These are phyloP conservation scores for Cosmia trapezina DNA, from an alignment of 2,888 invertebrate species.

Conservation along the genomic window DNA sequence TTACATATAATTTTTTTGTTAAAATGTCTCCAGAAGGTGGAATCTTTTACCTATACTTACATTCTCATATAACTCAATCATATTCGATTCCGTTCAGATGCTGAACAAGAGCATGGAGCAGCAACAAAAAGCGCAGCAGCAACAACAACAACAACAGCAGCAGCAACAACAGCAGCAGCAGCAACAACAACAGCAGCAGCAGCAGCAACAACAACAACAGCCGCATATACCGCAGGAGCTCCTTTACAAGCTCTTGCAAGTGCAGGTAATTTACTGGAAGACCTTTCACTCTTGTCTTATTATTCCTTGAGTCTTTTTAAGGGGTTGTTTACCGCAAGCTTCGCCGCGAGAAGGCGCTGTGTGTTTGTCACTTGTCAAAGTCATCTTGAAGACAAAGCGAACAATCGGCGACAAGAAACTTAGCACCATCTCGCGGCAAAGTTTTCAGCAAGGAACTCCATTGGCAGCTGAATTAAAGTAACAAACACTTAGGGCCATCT, in stretches of 20 bases:
- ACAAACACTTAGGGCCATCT: too few relatives aligned
- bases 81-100: slow-evolving; percentile 83
- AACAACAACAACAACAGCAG: slow-evolving; percentile 91
- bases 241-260: slow-evolving; percentile 90
- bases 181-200: slow-evolving; percentile 90
- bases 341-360: too few relatives aligned
- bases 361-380: too few relatives aligned
- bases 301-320: too few relatives aligned
- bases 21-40: not conserved
- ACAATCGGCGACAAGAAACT: too few relatives aligned
- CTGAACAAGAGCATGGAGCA: slow-evolving; percentile 90
- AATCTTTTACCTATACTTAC: not conserved
- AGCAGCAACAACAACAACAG: slow-evolving; percentile 92
- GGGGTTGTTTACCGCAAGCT: too few relatives aligned
- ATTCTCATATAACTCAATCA: not conserved
- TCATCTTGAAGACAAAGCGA: too few relatives aligned
- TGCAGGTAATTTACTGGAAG: slow-evolving; percentile 75
- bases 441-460: too few relatives aligned
- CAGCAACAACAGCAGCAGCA: slow-evolving; percentile 92
- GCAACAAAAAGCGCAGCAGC: slow-evolving; percentile 87
- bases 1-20: not conserved
- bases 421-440: too few relatives aligned
- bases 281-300: too few relatives aligned
- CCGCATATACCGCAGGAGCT: slow-evolving; percentile 92
- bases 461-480: too few relatives aligned